Percentiles rank a stretch among this genome's conserved stretches.
phyloP scores from a whole-genome alignment of 2,113 vertebrate genomes.

The Panthera tigris region DNA sequence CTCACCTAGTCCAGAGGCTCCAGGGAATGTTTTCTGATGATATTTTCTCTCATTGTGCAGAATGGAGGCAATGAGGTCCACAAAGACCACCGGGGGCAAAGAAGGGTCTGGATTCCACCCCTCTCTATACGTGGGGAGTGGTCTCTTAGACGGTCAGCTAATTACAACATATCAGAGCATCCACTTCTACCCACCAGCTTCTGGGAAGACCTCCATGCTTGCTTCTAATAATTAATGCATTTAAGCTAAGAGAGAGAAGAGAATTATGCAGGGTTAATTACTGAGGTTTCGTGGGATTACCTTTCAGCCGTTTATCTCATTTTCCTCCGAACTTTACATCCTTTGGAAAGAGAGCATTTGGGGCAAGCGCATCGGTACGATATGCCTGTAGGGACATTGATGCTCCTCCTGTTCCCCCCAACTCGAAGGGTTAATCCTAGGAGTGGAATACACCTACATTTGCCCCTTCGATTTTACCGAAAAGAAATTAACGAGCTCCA shows the following conservation, averaged over 20 bases:
- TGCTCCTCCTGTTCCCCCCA: neutral
- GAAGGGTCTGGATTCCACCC: neutral
- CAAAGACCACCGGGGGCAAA: neutral
- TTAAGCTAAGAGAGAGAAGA: neutral
- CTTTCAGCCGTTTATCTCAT: neutral
- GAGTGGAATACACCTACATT: neutral
- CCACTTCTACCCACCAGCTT: neutral
- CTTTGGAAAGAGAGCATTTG: neutral
- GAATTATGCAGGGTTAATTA: neutral
- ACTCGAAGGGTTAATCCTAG: neutral
- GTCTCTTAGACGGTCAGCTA: neutral
- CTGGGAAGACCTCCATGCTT: neutral
- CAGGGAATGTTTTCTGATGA: neutral
- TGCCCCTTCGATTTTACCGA: neutral
- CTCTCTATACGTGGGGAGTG: neutral
- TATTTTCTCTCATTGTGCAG: neutral
- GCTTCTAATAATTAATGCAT: neutral
- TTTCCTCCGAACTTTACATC: neutral
- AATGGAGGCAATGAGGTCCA: neutral
- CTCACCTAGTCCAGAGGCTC: neutral
- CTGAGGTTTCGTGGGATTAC: neutral
- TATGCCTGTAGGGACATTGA: neutral
- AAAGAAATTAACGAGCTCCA: neutral
- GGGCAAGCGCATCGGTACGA: neutral
- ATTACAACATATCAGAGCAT: rapidly evolving